These are phyloP conservation scores for Calephelis perditalis DNA, from an alignment of 2,888 invertebrate genomes.

Conservation along the genomic window DNA sequence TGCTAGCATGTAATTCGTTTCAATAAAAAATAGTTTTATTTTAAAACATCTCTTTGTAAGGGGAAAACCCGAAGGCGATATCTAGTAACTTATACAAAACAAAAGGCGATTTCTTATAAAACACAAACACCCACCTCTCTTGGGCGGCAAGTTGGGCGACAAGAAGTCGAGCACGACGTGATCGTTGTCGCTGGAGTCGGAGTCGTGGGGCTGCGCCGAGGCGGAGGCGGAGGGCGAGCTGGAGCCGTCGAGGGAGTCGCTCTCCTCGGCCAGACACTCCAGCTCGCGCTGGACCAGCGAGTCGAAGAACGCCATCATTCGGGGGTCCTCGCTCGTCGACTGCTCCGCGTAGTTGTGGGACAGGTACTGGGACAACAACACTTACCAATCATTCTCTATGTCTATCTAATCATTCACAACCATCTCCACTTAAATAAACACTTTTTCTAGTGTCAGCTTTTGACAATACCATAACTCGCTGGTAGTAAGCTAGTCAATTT, in stretches of 20 bases:
- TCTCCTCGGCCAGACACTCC: slow-evolving; percentile 84
- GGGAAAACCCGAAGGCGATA: too few species aligned
- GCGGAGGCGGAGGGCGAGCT: slow-evolving; percentile 41
- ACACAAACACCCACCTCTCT: slow-evolving; percentile 44
- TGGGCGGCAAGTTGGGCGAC: slow-evolving; percentile 46
- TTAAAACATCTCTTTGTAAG: too few species aligned
- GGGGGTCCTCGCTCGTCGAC: slow-evolving; percentile 92
- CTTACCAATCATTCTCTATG: too few species aligned
- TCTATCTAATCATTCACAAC: too few species aligned
- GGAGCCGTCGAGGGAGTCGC: slow-evolving; percentile 58
- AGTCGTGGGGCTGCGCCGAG: slow-evolving; percentile 38
- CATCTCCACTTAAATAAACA: too few species aligned
- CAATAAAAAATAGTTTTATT: too few species aligned
- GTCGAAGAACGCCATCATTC: slow-evolving; percentile 98
- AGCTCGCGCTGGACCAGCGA: slow-evolving; percentile 94
- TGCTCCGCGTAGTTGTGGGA: slow-evolving; percentile 94
- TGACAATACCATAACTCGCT: too few species aligned
- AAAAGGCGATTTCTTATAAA: background rate
- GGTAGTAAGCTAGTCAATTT: too few species aligned
- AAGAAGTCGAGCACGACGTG: slow-evolving; percentile 55
- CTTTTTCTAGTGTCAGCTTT: too few species aligned
- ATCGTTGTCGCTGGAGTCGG: slow-evolving; percentile 57
- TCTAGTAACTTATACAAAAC: too few species aligned
- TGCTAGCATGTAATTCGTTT: too few species aligned
- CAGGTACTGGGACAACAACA: slow-evolving; percentile 76